Evolutionary conservation across 1,140 invertebrate genomes (phyloP).

Genomic region (Drosophila serrata): DNA sequence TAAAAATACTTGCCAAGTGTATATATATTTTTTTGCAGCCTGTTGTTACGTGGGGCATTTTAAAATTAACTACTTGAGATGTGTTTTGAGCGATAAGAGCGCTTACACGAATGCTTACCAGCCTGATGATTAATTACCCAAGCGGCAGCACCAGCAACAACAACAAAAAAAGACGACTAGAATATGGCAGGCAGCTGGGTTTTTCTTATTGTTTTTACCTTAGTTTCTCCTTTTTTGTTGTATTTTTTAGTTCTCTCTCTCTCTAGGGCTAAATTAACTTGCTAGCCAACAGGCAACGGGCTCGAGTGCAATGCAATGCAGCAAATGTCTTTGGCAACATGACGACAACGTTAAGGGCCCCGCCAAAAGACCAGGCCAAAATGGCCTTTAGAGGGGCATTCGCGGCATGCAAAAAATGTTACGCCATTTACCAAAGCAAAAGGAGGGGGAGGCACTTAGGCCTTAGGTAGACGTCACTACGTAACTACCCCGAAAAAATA

Average conservation of each 20-base stretch:
- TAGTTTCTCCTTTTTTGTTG: background rate
- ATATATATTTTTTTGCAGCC: conserved; percentile 38
- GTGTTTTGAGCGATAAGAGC: conserved; percentile 77
- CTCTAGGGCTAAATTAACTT: conserved; percentile 70
- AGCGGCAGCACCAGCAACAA: conserved; percentile 25
- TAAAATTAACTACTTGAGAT: conserved; percentile 82
- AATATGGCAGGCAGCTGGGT: conserved; percentile 79
- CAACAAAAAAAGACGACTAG: conserved; percentile 27
- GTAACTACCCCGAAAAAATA: conserved; percentile 72
- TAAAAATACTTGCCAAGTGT: background rate
- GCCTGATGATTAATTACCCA: conserved; percentile 77
- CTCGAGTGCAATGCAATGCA: conserved; percentile 54
- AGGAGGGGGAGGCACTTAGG: conserved; percentile 11
- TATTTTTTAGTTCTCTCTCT: background rate
- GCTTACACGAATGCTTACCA: conserved; percentile 82
- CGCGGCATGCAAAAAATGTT: conserved; percentile 78
- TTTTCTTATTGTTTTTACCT: conserved; percentile 43
- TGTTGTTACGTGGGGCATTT: conserved; percentile 73
- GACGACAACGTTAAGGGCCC: conserved; percentile 76
- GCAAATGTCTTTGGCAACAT: conserved; percentile 74
- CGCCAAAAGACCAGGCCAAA: conserved; percentile 6
- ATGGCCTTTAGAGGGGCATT: conserved; percentile 25
- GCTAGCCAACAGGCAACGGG: conserved; percentile 51
- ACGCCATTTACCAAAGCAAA: conserved; percentile 67
- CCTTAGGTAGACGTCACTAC: background rate